Evolutionary conservation across 2,888 invertebrate species (phyloP).

Genomic region (Latrodectus hesperus): DNA sequence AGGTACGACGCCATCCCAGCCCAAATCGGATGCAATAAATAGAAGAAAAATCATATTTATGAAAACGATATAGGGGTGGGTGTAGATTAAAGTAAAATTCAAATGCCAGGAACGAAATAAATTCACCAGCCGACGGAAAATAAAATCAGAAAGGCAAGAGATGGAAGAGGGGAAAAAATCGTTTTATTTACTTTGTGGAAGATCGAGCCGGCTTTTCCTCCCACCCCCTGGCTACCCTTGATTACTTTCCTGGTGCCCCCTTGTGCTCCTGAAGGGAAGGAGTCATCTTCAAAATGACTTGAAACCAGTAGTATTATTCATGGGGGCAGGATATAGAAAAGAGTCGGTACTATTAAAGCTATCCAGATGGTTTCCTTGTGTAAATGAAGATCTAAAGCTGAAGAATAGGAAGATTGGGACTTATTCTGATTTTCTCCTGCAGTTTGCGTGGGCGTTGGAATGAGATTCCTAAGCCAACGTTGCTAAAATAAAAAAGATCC

Average conservation of each 20-base stretch:
- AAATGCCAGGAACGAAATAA: constrained; percentile 47
- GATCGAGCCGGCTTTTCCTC: constrained; percentile 1
- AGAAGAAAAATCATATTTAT: constrained; percentile 63
- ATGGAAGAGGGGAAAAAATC: constrained; percentile 18
- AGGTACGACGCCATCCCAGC: not conserved
- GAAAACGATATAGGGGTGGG: constrained; percentile 49
- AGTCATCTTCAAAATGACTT: constrained; percentile 29
- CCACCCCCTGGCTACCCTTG: constrained; percentile 23
- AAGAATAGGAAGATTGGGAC: constrained; percentile 22
- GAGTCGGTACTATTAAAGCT: constrained; percentile 45
- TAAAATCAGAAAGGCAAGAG: constrained; percentile 32
- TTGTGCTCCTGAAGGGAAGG: constrained; percentile 4
- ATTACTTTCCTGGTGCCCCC: constrained; percentile 53
- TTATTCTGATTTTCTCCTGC: no score
- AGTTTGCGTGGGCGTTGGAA: no score
- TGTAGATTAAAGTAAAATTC: constrained; percentile 57
- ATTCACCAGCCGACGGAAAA: constrained; percentile 40
- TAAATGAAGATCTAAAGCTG: constrained; percentile 48
- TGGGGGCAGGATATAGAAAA: constrained; percentile 9
- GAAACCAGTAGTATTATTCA: constrained; percentile 47
- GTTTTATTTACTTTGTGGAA: constrained; percentile 60
- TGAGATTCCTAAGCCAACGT: no score
- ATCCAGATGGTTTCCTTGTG: constrained; percentile 62
- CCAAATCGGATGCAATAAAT: constrained; percentile 50
- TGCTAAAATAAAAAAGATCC: no score